Conservation (phyloP, 2,888 invertebrate species). For the Myathropa florea region DNA sequence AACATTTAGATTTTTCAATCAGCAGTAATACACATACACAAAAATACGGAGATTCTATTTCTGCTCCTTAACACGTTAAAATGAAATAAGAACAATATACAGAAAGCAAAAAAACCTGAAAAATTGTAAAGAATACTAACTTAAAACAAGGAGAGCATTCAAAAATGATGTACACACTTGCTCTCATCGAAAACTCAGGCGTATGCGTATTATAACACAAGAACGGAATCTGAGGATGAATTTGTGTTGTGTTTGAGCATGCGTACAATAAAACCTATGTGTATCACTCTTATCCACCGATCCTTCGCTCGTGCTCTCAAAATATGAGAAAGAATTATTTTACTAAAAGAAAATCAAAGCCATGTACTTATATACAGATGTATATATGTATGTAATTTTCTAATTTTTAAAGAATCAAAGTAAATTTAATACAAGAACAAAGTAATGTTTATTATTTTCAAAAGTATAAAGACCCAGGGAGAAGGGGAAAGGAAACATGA, state of each 20-base stretch:
- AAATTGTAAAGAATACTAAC: conserved; percentile 71
- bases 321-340: conserved; percentile 4
- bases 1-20: conserved; percentile 66
- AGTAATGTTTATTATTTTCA: conserved; percentile 7
- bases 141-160: conserved; percentile 68
- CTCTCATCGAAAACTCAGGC: conserved; percentile 50
- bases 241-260: conserved; percentile 14
- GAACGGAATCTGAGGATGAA: neutral
- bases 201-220: conserved; percentile 53
- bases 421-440: conserved; percentile 43
- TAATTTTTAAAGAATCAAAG: conserved; percentile 20
- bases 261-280: conserved; percentile 11
- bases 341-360: conserved; percentile 7
- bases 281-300: conserved; percentile 25
- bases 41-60: conserved; percentile 63
- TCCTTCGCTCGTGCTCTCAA: conserved; percentile 52
- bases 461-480: neutral
- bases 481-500: neutral
- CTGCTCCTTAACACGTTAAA: conserved; percentile 66
- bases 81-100: conserved; percentile 73
- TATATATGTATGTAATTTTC: neutral
- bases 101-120: conserved; percentile 55
- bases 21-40: conserved; percentile 68
- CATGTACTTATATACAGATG: neutral
- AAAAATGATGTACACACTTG: conserved; percentile 57